Conservation (phyloP, 1,140 invertebrate genomes). For the Drosophila saltans region DNA sequence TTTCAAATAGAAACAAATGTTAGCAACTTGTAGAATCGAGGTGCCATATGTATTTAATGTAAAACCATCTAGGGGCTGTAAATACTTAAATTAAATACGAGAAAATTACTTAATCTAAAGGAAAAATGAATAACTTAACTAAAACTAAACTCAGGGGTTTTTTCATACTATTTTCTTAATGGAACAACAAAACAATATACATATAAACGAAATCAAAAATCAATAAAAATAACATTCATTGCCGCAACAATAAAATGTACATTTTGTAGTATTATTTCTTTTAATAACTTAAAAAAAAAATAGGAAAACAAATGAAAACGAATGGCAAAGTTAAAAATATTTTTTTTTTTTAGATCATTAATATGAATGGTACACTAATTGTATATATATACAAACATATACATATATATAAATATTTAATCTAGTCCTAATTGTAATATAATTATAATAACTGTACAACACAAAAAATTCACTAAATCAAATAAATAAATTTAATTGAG, state of each 20-base stretch:
- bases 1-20: constrained; percentile 55
- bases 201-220: constrained; percentile 3
- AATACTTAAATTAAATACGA: constrained; percentile 48
- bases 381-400: constrained; percentile 27
- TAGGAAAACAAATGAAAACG: constrained; percentile 16
- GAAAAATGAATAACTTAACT: constrained; percentile 55
- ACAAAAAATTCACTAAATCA: constrained; percentile 40
- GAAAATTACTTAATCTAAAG: constrained; percentile 35
- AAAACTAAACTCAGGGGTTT: constrained; percentile 76
- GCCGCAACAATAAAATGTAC: not conserved
- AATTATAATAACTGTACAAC: constrained; percentile 69
- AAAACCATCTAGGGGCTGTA: constrained; percentile 48
- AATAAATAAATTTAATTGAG: constrained; percentile 43
- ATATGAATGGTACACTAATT: constrained; percentile 62
- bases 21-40: constrained; percentile 62
- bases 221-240: not conserved
- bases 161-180: constrained; percentile 38
- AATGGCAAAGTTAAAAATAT: constrained; percentile 30
- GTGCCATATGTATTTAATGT: constrained; percentile 45
- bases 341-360: constrained; percentile 58
- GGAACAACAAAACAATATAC: not conserved
- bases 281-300: constrained; percentile 4
- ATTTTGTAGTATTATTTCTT: constrained; percentile 2
- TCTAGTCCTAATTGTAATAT: constrained; percentile 79
- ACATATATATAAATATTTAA: constrained; percentile 60